phyloP scores from a whole-genome alignment of 2,113 vertebrate species.

The Nothobranchius kuhntae region DNA sequence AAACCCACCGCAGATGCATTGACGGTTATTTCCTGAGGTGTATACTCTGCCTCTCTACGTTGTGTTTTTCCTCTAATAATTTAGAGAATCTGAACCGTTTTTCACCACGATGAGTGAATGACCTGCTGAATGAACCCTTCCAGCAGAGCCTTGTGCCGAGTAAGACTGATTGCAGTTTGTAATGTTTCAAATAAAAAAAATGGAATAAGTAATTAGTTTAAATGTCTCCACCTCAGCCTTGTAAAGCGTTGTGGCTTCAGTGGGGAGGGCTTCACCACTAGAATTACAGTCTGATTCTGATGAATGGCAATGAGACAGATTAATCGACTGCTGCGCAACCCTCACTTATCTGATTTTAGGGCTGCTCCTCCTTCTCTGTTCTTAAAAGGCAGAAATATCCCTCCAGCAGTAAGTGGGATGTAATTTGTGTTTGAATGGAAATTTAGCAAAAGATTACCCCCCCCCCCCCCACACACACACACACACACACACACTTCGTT shows the following conservation, averaged over 20 bases:
- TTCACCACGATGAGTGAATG: constrained; percentile 14
- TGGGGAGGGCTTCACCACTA: constrained; percentile 40
- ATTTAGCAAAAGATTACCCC: constrained; percentile 61
- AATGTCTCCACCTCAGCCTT: constrained; percentile 36
- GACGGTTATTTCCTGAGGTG: no score
- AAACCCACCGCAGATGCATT: no score
- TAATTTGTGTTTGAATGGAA: constrained; percentile 70
- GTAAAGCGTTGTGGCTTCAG: constrained; percentile 29
- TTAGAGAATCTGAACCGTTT: constrained; percentile 5
- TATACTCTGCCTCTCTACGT: no score
- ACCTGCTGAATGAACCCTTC: not conserved
- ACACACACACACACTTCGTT: constrained; percentile 4
- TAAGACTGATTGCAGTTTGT: constrained; percentile 8
- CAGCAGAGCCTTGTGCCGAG: not conserved
- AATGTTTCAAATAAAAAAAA: constrained; percentile 42
- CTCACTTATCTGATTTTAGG: constrained; percentile 73
- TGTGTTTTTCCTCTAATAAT: no score
- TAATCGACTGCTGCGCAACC: constrained; percentile 69
- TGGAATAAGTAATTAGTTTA: constrained; percentile 32
- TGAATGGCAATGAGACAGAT: constrained; percentile 73
- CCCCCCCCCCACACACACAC: not conserved
- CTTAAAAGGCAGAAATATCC: constrained; percentile 69
- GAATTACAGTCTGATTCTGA: constrained; percentile 65
- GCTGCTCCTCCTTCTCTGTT: constrained; percentile 69
- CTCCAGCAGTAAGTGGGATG: constrained; percentile 60